Percentiles rank a stretch among this genome's conserved stretches.
These are phyloP conservation scores for Drosophila silvestris DNA, from an alignment of 2,888 invertebrate species.

Conservation along the genomic window DNA sequence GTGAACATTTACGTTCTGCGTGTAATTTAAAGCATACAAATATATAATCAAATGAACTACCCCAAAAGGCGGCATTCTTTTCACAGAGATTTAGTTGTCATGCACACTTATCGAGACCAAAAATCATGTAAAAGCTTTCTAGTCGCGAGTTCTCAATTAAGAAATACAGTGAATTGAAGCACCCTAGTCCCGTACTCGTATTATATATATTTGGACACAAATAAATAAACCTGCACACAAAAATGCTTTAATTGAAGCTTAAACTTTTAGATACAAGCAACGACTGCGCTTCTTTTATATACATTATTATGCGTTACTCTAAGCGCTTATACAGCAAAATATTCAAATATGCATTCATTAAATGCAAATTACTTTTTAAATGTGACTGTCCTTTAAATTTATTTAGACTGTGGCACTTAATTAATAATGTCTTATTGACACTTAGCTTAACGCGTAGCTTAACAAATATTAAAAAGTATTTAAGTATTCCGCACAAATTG, in stretches of 20 bases:
- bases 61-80: constrained; percentile 1
- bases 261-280: neutral
- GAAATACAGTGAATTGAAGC: neutral
- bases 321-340: neutral
- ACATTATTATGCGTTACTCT: neutral
- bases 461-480: neutral
- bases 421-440: neutral
- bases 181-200: neutral
- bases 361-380: neutral
- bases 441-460: neutral
- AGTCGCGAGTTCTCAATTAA: neutral
- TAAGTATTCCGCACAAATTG: neutral
- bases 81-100: constrained; percentile 15
- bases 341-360: neutral
- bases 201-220: neutral
- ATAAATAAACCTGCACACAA: neutral
- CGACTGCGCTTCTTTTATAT: neutral
- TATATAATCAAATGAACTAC: constrained; percentile 8
- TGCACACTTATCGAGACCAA: constrained; percentile 1
- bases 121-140: no score
- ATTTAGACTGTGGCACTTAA: neutral
- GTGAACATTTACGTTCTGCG: neutral
- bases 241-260: neutral
- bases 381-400: neutral
- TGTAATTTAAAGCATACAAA: neutral